Base-by-base conservation (phyloP, 1,140 invertebrate species). In the Dinoponera quadriceps region DNA sequence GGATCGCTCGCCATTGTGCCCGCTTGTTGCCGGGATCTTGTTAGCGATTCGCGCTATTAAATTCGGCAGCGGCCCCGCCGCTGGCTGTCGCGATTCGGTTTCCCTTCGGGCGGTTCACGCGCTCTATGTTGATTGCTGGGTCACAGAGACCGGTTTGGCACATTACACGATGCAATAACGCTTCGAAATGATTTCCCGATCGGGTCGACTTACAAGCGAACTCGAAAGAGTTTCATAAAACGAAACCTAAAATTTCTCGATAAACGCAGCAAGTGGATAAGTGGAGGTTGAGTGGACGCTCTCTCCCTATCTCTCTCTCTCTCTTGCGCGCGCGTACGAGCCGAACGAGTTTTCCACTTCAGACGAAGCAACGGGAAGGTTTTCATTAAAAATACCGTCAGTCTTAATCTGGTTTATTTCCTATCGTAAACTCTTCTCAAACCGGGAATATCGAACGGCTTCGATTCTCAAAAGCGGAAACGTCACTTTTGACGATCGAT, bases 181-280 rank as follows among this genome's bases (percentile, higher is more conserved):
- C 27, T 82, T 86, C 27, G 22, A 75, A 86, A 84, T 84, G 65
- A 86, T 81, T 86, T 86, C 84, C 63, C 57, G 49, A 75, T 84
- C 49, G 14, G 14, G 33, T 0, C 63, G 20, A 38, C 9, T 66
- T 66, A 38, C 29, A 66, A 66, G 13, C n/a, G 62, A 77, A 73
- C 48, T 81, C 57, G 69, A 69, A 69, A 80, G 38, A 82, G 68
- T 86, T 84, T 84, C 57, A 51, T 75, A 82, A 81, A 81, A 82
- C 63, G n/a, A 71, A 57, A 75, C 57, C 75, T 51, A 78, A 51
- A 74, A 73, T 84, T 84, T 59, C 55, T 86, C 83, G 68, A 65
- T 80, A 82, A 84, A 73, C 22, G 65, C 62, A 27, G 63, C 29
- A 54, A 18, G 14, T 73, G n/a, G 38, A 59, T 71, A 51, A 54